phyloP scores from a whole-genome alignment of 2,888 invertebrate genomes.

The Campoplex capitator region DNA sequence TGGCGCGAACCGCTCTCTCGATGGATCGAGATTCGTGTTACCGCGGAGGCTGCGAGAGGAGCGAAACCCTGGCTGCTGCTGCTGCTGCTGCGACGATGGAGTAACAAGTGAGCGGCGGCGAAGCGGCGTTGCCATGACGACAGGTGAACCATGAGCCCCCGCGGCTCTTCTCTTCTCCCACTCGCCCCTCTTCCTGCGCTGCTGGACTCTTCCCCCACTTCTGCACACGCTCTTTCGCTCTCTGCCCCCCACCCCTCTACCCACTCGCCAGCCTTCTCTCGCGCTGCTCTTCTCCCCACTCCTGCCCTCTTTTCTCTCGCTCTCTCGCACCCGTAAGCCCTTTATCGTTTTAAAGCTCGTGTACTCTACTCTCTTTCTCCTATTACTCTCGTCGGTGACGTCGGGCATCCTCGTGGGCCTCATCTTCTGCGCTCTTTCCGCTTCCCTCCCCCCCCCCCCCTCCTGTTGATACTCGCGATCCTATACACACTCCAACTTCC shows the following conservation, averaged over 20 bases:
- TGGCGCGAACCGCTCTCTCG: conserved; percentile 68
- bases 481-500: conserved; percentile 23
- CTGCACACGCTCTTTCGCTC: background rate
- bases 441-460: background rate
- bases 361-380: background rate
- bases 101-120: conserved; percentile 84
- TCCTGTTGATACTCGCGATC: background rate
- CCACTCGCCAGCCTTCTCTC: background rate
- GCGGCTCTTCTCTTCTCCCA: conserved; percentile 57
- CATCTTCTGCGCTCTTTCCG: conserved; percentile 34
- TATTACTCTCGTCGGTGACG: conserved; percentile 19
- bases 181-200: conserved; percentile 3
- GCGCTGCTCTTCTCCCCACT: background rate
- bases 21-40: conserved; percentile 80
- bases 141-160: conserved; percentile 82
- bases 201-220: background rate
- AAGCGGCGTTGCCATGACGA: conserved; percentile 84
- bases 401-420: conserved; percentile 60
- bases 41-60: conserved; percentile 79
- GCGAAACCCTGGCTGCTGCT: conserved; percentile 72
- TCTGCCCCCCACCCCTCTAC: conserved; percentile 7
- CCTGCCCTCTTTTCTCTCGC: background rate
- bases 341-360: background rate
- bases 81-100: conserved; percentile 79
- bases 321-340: conserved; percentile 5